Base-by-base conservation (phyloP, 2,113 vertebrate species). In the Phyllopteryx taeniolatus region DNA sequence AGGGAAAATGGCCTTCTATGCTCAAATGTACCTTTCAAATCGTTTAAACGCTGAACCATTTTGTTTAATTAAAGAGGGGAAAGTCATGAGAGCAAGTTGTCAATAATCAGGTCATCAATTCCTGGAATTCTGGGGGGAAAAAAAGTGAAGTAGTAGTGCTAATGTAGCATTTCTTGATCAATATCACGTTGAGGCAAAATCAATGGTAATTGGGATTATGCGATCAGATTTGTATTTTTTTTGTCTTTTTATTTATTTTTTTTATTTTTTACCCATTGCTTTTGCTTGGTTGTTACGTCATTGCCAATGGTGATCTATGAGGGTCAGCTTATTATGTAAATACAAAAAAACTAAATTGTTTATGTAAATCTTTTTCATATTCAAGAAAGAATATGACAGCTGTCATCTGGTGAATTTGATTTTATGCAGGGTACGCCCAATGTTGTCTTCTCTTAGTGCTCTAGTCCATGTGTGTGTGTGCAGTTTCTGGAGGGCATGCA, bases 401-500 rank as follows among this genome's bases (percentile, higher is more conserved):
- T 22, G 53, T 56, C 2, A 56, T 56, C 8, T n/a, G 9, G 20
- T 56, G 8, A n/a, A 1, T 56, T 46, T 1, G 17, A 17, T 20
- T n/a, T 54, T 10, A 27, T 27, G 22, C 56, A 27, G 4, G 0
- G 27, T 22, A n/a, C n/a, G n/a, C n/a, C 53, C 7, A 22, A 31
- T 17, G 33, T 61, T 33, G 13, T 59, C 31, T 15, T 13, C 56
- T 12, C 3, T 2, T 9, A 57, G 35, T 62, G 35, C 19, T 43
- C 39, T 64, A 43, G 22, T 43, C 39, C 63, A 65, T n/a, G 3
- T 31, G 22, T 27, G 31, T 77, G 3, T 79, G 2, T 80, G 15
- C 79, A 99, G 97, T 99, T 95, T 89, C 90, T 99, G 79, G 98
- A 99, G 91, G 85, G 92, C 74, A 97, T 95, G 92, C 93, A 95